Conservation (phyloP, 2,797 vertebrate genomes). For the Sebastes nivosus region DNA sequence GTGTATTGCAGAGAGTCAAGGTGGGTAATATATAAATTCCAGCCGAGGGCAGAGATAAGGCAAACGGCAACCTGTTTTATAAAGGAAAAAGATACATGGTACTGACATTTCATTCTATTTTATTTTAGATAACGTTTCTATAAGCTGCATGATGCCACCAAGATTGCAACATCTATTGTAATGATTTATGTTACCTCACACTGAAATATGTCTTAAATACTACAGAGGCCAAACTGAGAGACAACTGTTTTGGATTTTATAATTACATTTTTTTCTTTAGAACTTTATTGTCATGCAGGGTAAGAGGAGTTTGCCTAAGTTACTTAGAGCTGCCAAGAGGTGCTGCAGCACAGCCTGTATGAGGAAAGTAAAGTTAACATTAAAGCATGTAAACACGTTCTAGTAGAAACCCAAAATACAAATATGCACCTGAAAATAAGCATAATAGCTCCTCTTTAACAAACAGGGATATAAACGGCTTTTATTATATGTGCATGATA, state of each 20-base stretch:
- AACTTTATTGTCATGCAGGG: neutral
- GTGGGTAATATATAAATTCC: constrained; percentile 28
- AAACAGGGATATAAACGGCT: neutral
- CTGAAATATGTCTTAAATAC: neutral
- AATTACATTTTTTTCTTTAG: neutral
- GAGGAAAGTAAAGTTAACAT: no score
- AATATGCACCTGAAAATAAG: no score
- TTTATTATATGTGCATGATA: neutral
- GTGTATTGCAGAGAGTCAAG: constrained; percentile 20
- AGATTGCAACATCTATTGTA: constrained; percentile 2
- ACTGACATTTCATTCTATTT: constrained; percentile 26
- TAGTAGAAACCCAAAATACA: no score
- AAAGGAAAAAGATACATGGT: constrained; percentile 12
- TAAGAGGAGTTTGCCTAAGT: neutral
- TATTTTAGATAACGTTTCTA: constrained; percentile 34
- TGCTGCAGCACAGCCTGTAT: no score
- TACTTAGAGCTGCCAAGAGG: no score
- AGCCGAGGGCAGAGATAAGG: constrained; percentile 37
- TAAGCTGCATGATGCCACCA: neutral
- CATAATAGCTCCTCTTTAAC: no score
- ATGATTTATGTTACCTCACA: constrained; percentile 28
- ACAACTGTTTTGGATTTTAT: neutral
- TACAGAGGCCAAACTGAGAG: constrained; percentile 1
- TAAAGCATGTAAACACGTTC: no score
- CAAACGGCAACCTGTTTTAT: constrained; percentile 11